Conservation (phyloP, 2,797 vertebrate genomes). For the Hypotaenidia okinawae region DNA sequence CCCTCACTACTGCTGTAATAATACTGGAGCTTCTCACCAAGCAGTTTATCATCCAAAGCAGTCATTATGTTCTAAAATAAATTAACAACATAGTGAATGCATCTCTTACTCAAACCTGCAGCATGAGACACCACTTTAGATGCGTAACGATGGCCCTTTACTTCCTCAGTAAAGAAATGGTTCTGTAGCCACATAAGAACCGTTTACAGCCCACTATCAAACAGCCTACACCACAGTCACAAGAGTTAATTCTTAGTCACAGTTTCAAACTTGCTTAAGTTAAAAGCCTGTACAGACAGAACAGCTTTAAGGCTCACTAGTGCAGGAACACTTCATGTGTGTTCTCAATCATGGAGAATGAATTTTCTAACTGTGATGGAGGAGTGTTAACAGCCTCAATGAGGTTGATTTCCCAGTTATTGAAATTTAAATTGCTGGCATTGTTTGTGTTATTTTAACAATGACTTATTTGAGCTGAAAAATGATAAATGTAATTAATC, state of each 20-base stretch:
- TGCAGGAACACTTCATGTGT: neutral
- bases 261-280: neutral
- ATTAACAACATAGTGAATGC: neutral
- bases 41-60: slow-evolving; percentile 91
- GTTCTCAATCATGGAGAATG: neutral
- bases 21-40: slow-evolving; percentile 98
- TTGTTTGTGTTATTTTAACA: neutral
- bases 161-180: neutral
- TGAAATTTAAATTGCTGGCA: neutral
- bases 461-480: neutral
- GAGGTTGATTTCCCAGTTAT: neutral
- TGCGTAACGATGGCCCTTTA: rapidly evolving
- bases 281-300: neutral
- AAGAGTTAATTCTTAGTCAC: rapidly evolving
- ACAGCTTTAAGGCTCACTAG: neutral
- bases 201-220: neutral
- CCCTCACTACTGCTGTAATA: slow-evolving; percentile 99
- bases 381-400: neutral
- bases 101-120: neutral
- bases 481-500: rapidly evolving
- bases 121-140: rapidly evolving
- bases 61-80: slow-evolving; percentile 83
- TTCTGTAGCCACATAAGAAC: neutral
- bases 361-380: rapidly evolving
- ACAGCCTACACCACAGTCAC: neutral